Conservation (phyloP, 2,888 invertebrate species). For the Tenthredo amoena region DNA sequence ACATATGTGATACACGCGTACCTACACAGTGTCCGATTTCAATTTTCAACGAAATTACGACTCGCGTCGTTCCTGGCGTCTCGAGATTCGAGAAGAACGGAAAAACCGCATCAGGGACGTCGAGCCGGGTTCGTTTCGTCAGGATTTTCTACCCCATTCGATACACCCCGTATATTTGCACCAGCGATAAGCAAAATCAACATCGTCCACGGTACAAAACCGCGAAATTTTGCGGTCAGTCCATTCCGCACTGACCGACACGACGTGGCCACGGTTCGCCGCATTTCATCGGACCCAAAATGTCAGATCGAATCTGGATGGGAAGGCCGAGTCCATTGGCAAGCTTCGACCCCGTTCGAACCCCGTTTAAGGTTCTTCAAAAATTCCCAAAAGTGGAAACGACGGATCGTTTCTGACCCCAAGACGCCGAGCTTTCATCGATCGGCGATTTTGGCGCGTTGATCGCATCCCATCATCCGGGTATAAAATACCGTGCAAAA, state of each 20-base stretch:
- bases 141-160: background rate
- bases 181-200: constrained; percentile 1
- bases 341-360: background rate
- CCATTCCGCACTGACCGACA: background rate
- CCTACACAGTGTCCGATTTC: background rate
- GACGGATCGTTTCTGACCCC: no score
- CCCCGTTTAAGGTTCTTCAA: no score
- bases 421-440: no score
- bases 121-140: background rate
- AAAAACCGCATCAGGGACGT: no score
- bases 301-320: background rate
- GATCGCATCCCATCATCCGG: no score
- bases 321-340: background rate
- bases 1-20: background rate
- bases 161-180: background rate
- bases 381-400: no score
- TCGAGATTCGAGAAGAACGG: no score
- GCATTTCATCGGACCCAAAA: constrained; percentile 15
- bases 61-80: no score
- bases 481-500: background rate
- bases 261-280: constrained; percentile 5
- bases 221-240: constrained; percentile 32
- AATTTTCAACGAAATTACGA: background rate
- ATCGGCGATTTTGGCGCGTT: no score
- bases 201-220: background rate